These are phyloP conservation scores for Hormiphora californensis DNA, from an alignment of 37 sponge, comb jelly and placozoan species.

Conservation along the genomic window DNA sequence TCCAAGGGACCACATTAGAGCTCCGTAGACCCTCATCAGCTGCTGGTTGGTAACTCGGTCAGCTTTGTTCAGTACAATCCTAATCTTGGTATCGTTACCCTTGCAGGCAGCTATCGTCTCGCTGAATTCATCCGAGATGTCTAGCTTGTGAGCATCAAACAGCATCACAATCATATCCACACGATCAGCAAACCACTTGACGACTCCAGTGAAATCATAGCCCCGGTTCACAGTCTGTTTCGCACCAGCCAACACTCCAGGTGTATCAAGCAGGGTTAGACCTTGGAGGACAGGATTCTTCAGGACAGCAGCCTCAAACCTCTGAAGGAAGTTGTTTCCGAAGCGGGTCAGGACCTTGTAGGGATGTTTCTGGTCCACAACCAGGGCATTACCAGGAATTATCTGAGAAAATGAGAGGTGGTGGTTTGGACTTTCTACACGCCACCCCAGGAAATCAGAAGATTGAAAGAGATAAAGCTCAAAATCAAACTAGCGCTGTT, in stretches of 20 bases:
- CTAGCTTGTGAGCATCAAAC: slow-evolving; percentile 99
- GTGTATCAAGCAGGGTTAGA: slow-evolving; percentile 91
- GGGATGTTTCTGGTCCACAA: slow-evolving; percentile 79
- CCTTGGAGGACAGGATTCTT: slow-evolving; percentile 85
- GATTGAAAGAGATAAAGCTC: too few species aligned
- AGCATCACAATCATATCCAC: slow-evolving; percentile 90
- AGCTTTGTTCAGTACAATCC: slow-evolving; percentile 96
- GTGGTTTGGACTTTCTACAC: too few species aligned
- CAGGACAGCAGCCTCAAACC: slow-evolving; percentile 72
- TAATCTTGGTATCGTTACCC: slow-evolving; percentile 82
- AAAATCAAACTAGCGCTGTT: too few species aligned
- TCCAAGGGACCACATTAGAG: slow-evolving; percentile 99
- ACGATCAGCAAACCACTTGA: slow-evolving; percentile 94
- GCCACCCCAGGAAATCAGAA: too few species aligned
- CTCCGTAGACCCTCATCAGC: slow-evolving; percentile 99
- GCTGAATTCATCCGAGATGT: slow-evolving; percentile 95
- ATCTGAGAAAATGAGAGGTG: slow-evolving; percentile 9
- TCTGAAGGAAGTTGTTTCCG: slow-evolving; percentile 84
- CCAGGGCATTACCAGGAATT: slow-evolving; percentile 92
- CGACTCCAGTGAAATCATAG: slow-evolving; percentile 91
- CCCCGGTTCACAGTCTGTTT: slow-evolving; percentile 89
- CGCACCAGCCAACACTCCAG: slow-evolving; percentile 93
- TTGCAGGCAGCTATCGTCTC: slow-evolving; percentile 75
- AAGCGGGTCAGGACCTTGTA: slow-evolving; percentile 77
- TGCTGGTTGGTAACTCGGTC: slow-evolving; percentile 92